These are phyloP conservation scores for Myopa testacea DNA, from an alignment of 2,888 invertebrate genomes.

Conservation along the genomic window DNA sequence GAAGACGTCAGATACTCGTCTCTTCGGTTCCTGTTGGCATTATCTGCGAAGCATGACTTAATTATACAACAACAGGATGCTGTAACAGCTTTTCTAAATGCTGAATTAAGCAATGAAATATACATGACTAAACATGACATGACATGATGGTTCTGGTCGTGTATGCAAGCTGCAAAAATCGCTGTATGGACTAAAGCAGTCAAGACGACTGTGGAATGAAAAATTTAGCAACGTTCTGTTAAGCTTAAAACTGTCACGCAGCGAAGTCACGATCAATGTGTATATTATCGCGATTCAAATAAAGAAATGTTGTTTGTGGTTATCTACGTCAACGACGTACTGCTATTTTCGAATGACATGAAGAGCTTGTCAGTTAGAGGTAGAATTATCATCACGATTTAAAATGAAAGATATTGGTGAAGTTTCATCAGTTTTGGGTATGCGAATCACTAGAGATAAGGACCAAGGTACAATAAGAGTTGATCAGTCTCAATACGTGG, in stretches of 20 bases:
- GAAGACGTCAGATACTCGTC: slow-evolving; percentile 39
- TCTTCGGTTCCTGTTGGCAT: slow-evolving; percentile 39
- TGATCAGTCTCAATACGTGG: slow-evolving; percentile 47
- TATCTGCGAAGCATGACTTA: slow-evolving; percentile 42
- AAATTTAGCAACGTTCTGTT: slow-evolving; percentile 39
- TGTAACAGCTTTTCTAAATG: slow-evolving; percentile 43
- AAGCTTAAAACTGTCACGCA: slow-evolving; percentile 39
- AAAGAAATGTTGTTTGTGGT: slow-evolving; percentile 46
- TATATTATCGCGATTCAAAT: slow-evolving; percentile 33
- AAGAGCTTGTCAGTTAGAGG: slow-evolving; percentile 36
- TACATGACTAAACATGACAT: slow-evolving; percentile 48
- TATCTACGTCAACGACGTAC: slow-evolving; percentile 50
- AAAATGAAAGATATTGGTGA: slow-evolving; percentile 47
- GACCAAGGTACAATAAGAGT: slow-evolving; percentile 38
- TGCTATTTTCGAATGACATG: slow-evolving; percentile 46
- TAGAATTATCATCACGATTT: slow-evolving; percentile 41
- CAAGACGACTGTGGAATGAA: slow-evolving; percentile 43
- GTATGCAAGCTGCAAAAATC: slow-evolving; percentile 38
- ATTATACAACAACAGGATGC: slow-evolving; percentile 46
- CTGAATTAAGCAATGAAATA: slow-evolving; percentile 42
- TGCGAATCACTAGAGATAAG: slow-evolving; percentile 42
- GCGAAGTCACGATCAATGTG: slow-evolving; percentile 43
- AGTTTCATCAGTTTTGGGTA: slow-evolving; percentile 45
- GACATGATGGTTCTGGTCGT: slow-evolving; percentile 38
- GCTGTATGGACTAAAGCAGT: slow-evolving; percentile 39